Evolutionary conservation across 2,797 vertebrate species (phyloP).

Genomic region (Paguma larvata): DNA sequence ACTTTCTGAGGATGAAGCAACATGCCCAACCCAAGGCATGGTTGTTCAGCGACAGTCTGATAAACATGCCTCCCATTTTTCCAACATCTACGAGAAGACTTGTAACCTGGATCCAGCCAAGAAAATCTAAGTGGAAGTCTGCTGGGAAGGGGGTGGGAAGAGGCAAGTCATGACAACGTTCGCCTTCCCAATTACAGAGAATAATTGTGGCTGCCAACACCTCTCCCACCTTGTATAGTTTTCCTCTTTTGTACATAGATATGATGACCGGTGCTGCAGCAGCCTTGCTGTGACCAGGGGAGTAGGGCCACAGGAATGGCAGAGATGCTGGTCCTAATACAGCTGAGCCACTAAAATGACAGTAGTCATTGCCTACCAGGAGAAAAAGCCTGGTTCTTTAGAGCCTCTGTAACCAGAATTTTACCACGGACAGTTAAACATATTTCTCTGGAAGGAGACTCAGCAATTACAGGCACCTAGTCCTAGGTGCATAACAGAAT

Average conservation of each 20-base stretch:
- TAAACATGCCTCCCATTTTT: neutral
- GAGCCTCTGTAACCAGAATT: neutral
- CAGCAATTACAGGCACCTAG: neutral
- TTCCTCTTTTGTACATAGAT: neutral
- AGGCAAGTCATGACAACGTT: neutral
- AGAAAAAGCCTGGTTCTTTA: neutral
- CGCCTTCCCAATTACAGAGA: neutral
- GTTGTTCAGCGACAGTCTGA: neutral
- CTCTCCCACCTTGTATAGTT: neutral
- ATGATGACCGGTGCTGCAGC: neutral
- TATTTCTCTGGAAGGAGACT: neutral
- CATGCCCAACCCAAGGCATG: neutral
- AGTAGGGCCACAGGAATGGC: neutral
- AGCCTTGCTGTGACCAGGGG: neutral
- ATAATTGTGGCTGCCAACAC: no score
- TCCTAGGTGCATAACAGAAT: neutral
- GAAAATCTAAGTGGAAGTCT: neutral
- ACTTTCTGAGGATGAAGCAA: neutral
- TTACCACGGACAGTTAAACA: neutral
- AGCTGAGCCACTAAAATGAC: neutral
- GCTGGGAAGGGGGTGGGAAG: neutral
- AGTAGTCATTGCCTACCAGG: neutral
- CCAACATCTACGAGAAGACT: neutral
- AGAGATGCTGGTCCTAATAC: neutral
- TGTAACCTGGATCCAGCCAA: neutral